A percentile compares a stretch with the other conserved stretches of the same genome.
Conservation (phyloP, 2,888 invertebrate genomes). For the Eupithecia insigniata region DNA sequence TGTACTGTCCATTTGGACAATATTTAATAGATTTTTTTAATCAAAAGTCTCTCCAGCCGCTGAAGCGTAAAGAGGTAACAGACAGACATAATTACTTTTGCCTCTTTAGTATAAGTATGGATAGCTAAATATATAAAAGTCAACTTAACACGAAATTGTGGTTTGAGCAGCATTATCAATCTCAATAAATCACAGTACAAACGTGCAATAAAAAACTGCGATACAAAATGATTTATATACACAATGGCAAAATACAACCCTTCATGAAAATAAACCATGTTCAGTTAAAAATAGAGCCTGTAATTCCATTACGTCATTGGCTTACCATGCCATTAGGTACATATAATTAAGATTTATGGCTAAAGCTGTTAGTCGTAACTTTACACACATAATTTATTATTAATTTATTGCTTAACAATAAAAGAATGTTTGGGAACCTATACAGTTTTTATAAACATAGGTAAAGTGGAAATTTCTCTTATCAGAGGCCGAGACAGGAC, state of each 20-base stretch:
- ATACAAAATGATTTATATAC: background rate
- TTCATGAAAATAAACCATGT: constrained; percentile 1
- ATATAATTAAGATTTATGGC: constrained; percentile 27
- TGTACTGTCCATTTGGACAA: too few species aligned
- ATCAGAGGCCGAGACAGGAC: too few species aligned
- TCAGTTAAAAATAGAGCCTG: background rate
- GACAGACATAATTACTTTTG: too few species aligned
- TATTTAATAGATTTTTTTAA: too few species aligned
- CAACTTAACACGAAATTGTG: background rate
- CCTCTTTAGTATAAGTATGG: too few species aligned
- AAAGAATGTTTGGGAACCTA: background rate
- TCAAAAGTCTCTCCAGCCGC: too few species aligned
- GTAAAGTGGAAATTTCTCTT: too few species aligned
- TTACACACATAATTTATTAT: background rate
- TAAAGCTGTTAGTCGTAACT: constrained; percentile 14
- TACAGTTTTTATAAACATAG: too few species aligned
- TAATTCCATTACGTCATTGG: constrained; percentile 9
- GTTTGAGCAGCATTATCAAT: background rate
- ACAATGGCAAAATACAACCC: background rate
- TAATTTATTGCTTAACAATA: background rate
- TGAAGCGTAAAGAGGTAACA: too few species aligned
- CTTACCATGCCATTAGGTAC: constrained; percentile 3
- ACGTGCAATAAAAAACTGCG: background rate
- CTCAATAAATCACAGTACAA: background rate
- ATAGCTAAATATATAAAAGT: too few species aligned